Conservation (phyloP, 2,113 vertebrate genomes). For the Craseonycteris thonglongyai region DNA sequence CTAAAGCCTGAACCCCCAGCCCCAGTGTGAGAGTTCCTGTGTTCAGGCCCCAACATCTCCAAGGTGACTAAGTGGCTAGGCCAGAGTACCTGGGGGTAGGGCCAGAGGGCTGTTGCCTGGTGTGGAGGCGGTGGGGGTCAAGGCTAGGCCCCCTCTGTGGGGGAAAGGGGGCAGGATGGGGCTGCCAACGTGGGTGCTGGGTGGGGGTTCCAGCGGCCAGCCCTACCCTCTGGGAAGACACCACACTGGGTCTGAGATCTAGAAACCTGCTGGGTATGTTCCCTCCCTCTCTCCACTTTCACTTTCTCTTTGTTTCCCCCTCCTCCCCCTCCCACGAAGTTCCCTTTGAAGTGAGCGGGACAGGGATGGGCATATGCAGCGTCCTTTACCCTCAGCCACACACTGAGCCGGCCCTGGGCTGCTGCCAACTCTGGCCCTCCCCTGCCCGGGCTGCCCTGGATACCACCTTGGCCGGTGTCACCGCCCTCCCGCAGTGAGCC, state of each 20-base stretch:
- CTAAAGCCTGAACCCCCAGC: not conserved
- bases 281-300: conserved; percentile 21
- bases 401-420: not conserved
- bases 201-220: fast-evolving
- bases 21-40: no score
- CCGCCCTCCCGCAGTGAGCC: not conserved
- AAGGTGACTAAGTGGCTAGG: not conserved
- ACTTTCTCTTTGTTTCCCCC: conserved; percentile 49
- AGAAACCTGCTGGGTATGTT: not conserved
- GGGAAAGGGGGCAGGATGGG: not conserved
- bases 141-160: not conserved
- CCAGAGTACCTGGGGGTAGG: not conserved
- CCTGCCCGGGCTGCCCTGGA: not conserved
- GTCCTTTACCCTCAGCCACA: not conserved
- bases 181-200: not conserved
- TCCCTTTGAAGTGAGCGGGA: conserved; percentile 35
- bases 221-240: fast-evolving
- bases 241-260: not conserved
- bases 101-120: conserved; percentile 74
- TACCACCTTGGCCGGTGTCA: fast-evolving
- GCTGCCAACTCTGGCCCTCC: not conserved
- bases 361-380: not conserved
- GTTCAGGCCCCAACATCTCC: not conserved
- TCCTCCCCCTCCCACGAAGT: not conserved
- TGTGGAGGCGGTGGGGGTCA: conserved; percentile 24